Evolutionary conservation across 2,888 invertebrate genomes (phyloP).

Genomic region (Eustalomyia histrio): DNA sequence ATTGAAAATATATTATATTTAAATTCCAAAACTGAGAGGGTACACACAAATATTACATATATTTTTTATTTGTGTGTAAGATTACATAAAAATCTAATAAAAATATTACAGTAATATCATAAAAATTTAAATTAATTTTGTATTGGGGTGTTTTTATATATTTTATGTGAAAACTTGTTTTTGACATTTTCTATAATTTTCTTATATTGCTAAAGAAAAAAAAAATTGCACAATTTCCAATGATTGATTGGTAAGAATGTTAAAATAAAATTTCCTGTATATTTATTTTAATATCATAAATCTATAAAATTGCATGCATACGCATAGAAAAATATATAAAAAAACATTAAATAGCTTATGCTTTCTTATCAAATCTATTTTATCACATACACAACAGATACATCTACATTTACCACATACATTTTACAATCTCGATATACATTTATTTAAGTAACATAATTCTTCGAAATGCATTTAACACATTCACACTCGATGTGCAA

Average conservation of each 20-base stretch:
- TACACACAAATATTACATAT: too few species aligned
- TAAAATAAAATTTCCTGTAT: slow-evolving; percentile 54
- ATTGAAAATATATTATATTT: too few species aligned
- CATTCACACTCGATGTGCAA: not conserved
- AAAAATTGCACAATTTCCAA: slow-evolving; percentile 32
- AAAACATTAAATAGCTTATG: slow-evolving; percentile 15
- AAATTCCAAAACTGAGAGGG: too few species aligned
- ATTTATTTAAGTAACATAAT: not conserved
- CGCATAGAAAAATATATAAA: slow-evolving; percentile 20
- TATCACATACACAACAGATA: not conserved
- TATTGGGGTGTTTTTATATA: not conserved
- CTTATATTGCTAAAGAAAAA: slow-evolving; percentile 34
- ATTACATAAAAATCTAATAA: too few species aligned
- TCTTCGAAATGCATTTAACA: slow-evolving; percentile 1
- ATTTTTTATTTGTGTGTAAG: too few species aligned
- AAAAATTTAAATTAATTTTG: too few species aligned
- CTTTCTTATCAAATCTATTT: slow-evolving; percentile 6
- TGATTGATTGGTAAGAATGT: slow-evolving; percentile 56
- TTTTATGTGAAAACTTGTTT: slow-evolving; percentile 14
- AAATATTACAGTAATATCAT: too few species aligned
- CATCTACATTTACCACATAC: not conserved
- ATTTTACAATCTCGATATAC: not conserved
- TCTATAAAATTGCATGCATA: slow-evolving; percentile 26
- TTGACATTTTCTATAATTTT: slow-evolving; percentile 48
- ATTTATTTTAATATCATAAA: slow-evolving; percentile 32